phyloP scores from a whole-genome alignment of 2,888 invertebrate species.

The Apamea monoglypha region DNA sequence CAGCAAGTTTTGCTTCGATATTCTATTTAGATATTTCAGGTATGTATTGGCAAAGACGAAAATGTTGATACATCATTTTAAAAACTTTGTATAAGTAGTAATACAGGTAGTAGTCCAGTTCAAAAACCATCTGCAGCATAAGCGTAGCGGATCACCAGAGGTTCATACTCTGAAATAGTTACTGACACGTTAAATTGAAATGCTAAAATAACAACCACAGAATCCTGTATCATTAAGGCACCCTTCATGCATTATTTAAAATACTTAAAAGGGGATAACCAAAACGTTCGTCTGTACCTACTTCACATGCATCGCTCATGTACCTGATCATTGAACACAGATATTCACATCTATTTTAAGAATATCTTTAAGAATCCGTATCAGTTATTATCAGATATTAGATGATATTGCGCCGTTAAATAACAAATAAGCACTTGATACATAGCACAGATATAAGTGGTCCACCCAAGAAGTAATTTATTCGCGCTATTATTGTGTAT shows the following conservation, averaged over 20 bases:
- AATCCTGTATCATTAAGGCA: not conserved
- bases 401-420: constrained; percentile 50
- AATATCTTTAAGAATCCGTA: constrained; percentile 55
- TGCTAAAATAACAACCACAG: not conserved
- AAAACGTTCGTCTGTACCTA: not conserved
- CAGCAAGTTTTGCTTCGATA: not conserved
- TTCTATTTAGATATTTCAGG: not conserved
- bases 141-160: not conserved
- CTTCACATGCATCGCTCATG: constrained; percentile 2
- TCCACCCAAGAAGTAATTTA: constrained; percentile 53
- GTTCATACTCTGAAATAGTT: not conserved
- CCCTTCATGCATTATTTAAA: not conserved
- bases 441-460: constrained; percentile 24
- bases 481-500: constrained; percentile 54
- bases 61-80: not conserved
- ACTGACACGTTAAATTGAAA: not conserved
- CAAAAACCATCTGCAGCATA: not conserved
- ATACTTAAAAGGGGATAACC: not conserved
- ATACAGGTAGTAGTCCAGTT: not conserved
- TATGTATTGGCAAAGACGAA: not conserved
- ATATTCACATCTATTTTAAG: constrained; percentile 62
- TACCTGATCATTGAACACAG: constrained; percentile 23
- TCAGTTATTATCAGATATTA: constrained; percentile 62
- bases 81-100: not conserved
- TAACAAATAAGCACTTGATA: constrained; percentile 55